A percentile compares a stretch with the other conserved stretches of the same genome.
phyloP scores from a whole-genome alignment of 1,140 invertebrate species.

The Chymomyza costata region DNA sequence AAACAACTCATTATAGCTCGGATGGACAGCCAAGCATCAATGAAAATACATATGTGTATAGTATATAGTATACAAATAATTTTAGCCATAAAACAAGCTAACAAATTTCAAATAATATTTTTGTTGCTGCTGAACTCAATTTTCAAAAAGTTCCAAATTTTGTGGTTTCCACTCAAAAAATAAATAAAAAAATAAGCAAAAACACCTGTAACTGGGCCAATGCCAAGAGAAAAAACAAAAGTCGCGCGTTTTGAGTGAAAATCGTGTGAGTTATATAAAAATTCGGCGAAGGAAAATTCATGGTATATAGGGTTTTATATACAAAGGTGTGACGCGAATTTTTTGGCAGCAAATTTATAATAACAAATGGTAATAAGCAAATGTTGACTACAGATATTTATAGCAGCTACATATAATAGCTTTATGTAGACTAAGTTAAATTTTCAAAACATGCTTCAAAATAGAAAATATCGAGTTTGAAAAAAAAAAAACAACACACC shows the following conservation, averaged over 20 bases:
- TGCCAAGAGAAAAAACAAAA: constrained; percentile 37
- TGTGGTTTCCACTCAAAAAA: constrained; percentile 14
- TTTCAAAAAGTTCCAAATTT: constrained; percentile 43
- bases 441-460: constrained; percentile 35
- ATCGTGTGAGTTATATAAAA: constrained; percentile 47
- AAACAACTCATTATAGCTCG: neutral
- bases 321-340: constrained; percentile 45
- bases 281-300: constrained; percentile 12
- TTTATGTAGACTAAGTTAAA: constrained; percentile 35
- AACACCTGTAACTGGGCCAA: constrained; percentile 67
- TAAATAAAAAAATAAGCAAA: constrained; percentile 4
- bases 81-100: constrained; percentile 34
- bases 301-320: too few relatives aligned
- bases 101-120: constrained; percentile 9
- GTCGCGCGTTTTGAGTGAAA: constrained; percentile 36
- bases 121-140: constrained; percentile 29
- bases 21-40: constrained; percentile 7
- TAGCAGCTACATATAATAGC: constrained; percentile 2
- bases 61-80: too few relatives aligned
- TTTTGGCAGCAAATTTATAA: constrained; percentile 54
- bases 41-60: neutral
- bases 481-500: too few relatives aligned
- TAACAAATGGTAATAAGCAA: constrained; percentile 33
- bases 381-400: constrained; percentile 1
- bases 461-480: constrained; percentile 28